These are phyloP conservation scores for Myoxocephalus aenaeus DNA, from an alignment of 2,797 vertebrate species.

Conservation along the genomic window DNA sequence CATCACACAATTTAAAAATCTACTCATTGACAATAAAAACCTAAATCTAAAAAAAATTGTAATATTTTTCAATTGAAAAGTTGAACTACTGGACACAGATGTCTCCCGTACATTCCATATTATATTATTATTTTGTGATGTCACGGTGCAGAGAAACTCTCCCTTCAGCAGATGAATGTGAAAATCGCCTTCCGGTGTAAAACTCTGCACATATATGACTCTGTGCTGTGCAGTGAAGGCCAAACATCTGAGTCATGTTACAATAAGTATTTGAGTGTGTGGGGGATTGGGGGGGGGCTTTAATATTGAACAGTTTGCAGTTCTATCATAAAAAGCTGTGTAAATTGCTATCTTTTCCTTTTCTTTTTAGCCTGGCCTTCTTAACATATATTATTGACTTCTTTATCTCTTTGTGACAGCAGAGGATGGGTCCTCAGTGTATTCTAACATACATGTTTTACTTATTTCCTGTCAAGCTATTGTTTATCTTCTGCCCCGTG, in stretches of 20 bases:
- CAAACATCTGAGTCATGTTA: slow-evolving; percentile 13
- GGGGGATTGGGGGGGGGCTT: too few relatives aligned
- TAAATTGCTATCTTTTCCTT: background rate
- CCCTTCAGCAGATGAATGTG: background rate
- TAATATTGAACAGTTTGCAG: background rate
- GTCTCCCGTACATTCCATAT: too few relatives aligned
- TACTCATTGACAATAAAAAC: background rate
- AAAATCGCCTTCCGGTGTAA: slow-evolving; percentile 8
- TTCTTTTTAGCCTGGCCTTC: background rate
- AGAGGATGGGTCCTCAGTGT: background rate
- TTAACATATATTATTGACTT: slow-evolving; percentile 21
- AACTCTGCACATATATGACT: slow-evolving; percentile 11
- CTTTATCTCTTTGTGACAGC: slow-evolving; percentile 28
- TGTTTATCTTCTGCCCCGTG: slow-evolving; percentile 41
- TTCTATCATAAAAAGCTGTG: background rate
- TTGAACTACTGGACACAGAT: too few relatives aligned
- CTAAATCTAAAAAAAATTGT: too few relatives aligned
- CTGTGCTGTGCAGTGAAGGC: slow-evolving; percentile 12
- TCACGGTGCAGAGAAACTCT: background rate
- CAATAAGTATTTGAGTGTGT: background rate
- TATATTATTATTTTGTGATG: too few relatives aligned
- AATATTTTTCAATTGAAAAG: too few relatives aligned
- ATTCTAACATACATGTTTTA: slow-evolving; percentile 4
- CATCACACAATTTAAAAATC: too few relatives aligned
- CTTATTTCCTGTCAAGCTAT: slow-evolving; percentile 27